Evolutionary conservation across 2,113 vertebrate genomes (phyloP).

Genomic region (Oriolus oriolus): DNA sequence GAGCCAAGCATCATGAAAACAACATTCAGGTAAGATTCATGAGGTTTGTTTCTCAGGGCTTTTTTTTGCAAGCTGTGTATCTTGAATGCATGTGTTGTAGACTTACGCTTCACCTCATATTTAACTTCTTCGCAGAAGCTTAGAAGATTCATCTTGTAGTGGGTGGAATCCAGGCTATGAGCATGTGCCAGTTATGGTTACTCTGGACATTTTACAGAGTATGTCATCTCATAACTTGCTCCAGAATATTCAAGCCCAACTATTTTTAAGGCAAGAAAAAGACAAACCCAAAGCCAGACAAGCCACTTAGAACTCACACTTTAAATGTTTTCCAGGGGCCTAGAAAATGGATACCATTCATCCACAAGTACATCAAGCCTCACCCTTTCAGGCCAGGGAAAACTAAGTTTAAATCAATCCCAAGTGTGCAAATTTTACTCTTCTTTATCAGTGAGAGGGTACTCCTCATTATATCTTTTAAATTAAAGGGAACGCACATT

Average conservation of each 20-base stretch:
- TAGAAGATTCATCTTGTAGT: background rate
- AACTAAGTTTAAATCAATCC: background rate
- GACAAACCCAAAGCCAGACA: background rate
- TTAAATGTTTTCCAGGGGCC: background rate
- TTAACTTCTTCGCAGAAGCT: background rate
- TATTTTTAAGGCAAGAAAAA: background rate
- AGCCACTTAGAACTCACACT: background rate
- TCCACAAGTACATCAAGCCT: background rate
- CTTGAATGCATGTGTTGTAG: background rate
- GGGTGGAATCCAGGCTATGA: background rate
- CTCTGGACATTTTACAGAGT: background rate
- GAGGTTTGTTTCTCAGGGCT: background rate
- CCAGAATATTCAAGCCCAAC: background rate
- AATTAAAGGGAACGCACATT: background rate
- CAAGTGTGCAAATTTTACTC: background rate
- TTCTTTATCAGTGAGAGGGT: background rate
- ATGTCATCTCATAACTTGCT: background rate
- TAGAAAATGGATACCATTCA: background rate
- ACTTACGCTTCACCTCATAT: background rate
- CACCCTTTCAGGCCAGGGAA: background rate
- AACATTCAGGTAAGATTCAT: background rate
- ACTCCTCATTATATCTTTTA: background rate
- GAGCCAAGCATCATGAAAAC: background rate
- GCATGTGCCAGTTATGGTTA: background rate
- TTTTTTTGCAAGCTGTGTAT: background rate